These are phyloP conservation scores for Lysandra bellargus DNA, from an alignment of 2,888 invertebrate genomes.

Conservation along the genomic window DNA sequence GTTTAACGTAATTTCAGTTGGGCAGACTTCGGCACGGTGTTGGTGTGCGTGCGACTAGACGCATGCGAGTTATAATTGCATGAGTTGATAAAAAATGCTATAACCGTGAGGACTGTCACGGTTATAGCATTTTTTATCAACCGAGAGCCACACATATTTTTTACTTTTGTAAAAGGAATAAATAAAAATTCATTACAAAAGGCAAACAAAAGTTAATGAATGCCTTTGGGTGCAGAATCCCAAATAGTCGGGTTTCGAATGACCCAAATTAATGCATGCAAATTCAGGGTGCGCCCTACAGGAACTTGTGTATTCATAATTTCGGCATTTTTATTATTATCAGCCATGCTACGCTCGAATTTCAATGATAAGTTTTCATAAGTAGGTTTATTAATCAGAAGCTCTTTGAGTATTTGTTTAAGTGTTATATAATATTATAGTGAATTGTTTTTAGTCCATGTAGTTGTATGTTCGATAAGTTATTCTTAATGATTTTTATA, in stretches of 20 bases:
- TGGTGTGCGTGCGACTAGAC: too few species aligned
- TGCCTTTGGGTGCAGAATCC: background rate
- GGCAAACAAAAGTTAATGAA: background rate
- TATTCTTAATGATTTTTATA: too few species aligned
- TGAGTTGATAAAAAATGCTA: too few species aligned
- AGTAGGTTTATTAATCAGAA: background rate
- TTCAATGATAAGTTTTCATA: conserved; percentile 25
- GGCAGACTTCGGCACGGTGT: too few species aligned
- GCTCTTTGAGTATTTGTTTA: background rate
- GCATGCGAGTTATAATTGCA: too few species aligned
- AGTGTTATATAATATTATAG: too few species aligned
- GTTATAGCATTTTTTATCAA: too few species aligned
- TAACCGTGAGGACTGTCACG: too few species aligned
- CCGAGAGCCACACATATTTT: background rate
- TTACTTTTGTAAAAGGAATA: background rate
- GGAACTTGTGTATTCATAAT: conserved; percentile 1
- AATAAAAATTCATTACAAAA: background rate
- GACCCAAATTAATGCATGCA: conserved; percentile 19
- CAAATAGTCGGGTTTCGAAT: background rate
- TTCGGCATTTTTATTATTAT: conserved; percentile 14
- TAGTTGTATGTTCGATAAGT: too few species aligned
- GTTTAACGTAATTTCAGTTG: too few species aligned
- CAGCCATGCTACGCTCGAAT: conserved; percentile 7
- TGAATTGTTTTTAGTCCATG: too few species aligned
- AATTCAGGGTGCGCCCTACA: background rate